Base-by-base conservation (phyloP, 2,113 vertebrate species). In the Rallus limicola region DNA sequence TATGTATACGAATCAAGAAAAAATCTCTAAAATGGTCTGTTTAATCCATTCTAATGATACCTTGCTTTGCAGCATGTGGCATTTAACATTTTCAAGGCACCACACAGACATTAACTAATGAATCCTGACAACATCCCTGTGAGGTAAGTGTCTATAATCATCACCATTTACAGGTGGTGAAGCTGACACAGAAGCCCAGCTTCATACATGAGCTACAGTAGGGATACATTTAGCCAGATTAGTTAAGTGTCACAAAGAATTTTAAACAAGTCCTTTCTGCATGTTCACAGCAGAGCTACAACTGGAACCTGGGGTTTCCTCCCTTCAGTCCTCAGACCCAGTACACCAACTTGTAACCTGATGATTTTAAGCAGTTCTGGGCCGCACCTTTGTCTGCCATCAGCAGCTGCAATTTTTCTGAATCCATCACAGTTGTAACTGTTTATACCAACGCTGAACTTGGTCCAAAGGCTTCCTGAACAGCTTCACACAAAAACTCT, bases 171-270 rank as follows among this genome's bases (percentile, higher is more conserved):
- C 80, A 88, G 76, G 69, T 79, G 62, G 42, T 60, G 40, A 64
- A 82, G 72, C 67, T 91, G 86, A 78, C 69, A 76, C 63, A 82
- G 42, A 52, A 40, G 65, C 46, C 90, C 69, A 82, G 23, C 38
- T 70, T 88, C 2, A 10, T 80, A 74, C 77, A 84, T 18, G 60
- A 65, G 29, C 50, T 92, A 50, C 56, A 82, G 86, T 42, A 69
- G 44, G 24, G 60, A 82, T 89, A 59, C 48, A 92, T 83, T 92
- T 68, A 75, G 38, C 38, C 69, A 72, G 58, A 79, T 75, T 71
- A 70, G 34, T 83, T 86, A 88, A 88, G 50, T 75, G 58, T 89
- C 83, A 93, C 44, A 88, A 88, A 90, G 87, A 71, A 92, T 92
- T 88, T 88, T 82, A 78, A 88, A 59, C 25, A 92, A 79, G 16